Conservation (phyloP, 2,888 invertebrate species). For the Eilema sororculum region DNA sequence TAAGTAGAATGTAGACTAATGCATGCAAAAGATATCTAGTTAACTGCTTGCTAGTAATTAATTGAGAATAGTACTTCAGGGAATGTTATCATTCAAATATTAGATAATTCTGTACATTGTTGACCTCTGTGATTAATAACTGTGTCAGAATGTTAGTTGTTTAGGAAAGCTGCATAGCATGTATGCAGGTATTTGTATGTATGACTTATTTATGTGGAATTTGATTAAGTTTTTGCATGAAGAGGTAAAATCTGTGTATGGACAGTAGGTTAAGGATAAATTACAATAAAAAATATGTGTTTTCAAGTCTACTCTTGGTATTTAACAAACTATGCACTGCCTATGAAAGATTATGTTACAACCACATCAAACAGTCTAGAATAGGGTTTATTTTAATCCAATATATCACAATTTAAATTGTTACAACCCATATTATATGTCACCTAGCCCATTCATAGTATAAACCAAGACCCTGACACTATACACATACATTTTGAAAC, state of each 20-base stretch:
- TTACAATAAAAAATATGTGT: slow-evolving; percentile 1
- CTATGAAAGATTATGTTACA: not conserved
- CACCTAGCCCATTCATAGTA: slow-evolving; percentile 13
- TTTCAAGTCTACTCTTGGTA: not conserved
- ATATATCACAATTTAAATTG: not conserved
- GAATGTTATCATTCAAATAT: not conserved
- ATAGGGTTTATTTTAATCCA: not conserved
- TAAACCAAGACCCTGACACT: slow-evolving; percentile 51
- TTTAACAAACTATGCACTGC: not conserved
- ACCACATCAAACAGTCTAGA: not conserved
- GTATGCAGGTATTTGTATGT: not conserved
- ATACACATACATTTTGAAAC: slow-evolving; percentile 70
- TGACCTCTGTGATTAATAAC: not conserved
- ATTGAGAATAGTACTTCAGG: not conserved
- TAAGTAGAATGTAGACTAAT: not conserved
- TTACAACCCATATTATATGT: not conserved
- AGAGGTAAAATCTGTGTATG: not conserved
- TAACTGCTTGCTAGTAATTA: not conserved
- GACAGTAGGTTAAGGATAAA: not conserved
- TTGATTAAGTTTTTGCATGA: not conserved
- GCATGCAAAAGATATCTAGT: not conserved
- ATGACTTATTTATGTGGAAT: too few species aligned
- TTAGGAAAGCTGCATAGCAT: not conserved
- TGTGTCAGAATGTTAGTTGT: not conserved
- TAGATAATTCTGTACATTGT: not conserved